Conservation (phyloP, 2,113 vertebrate genomes). For the Tor tambroides region DNA sequence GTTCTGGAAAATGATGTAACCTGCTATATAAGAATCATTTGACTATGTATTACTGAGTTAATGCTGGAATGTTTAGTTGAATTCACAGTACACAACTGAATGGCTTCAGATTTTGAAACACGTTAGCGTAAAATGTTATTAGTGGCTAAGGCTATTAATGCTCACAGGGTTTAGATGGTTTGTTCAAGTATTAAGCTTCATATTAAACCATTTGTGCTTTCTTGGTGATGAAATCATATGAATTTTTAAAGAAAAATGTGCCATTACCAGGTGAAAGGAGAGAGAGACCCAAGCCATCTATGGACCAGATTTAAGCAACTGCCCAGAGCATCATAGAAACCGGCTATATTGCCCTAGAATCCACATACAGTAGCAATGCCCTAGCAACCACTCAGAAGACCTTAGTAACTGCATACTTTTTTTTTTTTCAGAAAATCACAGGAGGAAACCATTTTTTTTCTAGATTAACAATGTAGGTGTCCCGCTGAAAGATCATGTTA, state of each 20-base stretch:
- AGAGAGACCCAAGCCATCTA: background rate
- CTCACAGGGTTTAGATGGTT: background rate
- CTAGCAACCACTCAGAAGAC: background rate
- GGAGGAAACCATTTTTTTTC: background rate
- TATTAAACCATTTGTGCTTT: background rate
- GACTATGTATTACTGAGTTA: background rate
- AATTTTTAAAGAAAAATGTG: background rate
- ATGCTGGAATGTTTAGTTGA: background rate
- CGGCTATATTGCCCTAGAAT: background rate
- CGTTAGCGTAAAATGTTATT: background rate
- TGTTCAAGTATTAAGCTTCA: background rate
- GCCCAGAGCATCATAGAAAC: background rate
- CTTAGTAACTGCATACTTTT: background rate
- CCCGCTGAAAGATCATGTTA: background rate
- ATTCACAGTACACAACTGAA: background rate
- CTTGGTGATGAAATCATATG: background rate
- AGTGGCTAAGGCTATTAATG: background rate
- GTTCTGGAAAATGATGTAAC: slow-evolving; percentile 40
- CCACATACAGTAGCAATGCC: background rate
- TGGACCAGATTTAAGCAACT: background rate
- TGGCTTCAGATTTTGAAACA: background rate
- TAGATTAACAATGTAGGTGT: background rate
- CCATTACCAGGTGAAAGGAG: background rate
- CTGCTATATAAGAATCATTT: background rate
- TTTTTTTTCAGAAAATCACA: background rate